Conservation (phyloP, 2,797 vertebrate species). For the Rallus crepitans region DNA sequence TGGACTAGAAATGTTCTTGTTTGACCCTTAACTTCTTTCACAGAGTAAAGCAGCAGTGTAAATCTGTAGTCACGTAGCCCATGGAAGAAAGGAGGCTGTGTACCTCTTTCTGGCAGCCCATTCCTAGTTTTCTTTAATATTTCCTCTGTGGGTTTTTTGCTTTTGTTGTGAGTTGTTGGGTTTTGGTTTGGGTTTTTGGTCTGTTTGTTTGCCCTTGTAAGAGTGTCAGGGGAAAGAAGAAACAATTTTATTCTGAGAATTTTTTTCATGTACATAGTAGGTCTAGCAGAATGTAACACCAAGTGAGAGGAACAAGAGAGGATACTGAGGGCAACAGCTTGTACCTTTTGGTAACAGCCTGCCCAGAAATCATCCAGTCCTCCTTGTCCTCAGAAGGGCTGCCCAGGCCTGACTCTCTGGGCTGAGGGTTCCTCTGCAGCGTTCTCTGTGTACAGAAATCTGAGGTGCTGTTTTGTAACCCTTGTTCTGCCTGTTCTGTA, state of each 20-base stretch:
- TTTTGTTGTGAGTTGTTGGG: neutral
- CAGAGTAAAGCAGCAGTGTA: neutral
- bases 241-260: neutral
- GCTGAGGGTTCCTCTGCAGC: neutral
- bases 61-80: neutral
- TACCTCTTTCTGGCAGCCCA: neutral
- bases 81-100: neutral
- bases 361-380: neutral
- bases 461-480: neutral
- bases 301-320: neutral
- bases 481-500: neutral
- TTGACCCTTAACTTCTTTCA: neutral
- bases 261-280: neutral
- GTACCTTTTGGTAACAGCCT: neutral
- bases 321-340: neutral
- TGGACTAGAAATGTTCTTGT: neutral
- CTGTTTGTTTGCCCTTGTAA: neutral
- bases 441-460: neutral
- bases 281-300: rapidly evolving
- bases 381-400: neutral
- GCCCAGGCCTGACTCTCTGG: neutral
- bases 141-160: neutral
- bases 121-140: neutral
- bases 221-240: neutral
- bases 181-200: neutral